Evolutionary conservation across 2,797 vertebrate genomes (phyloP).

Genomic region (Myotis pilosus): DNA sequence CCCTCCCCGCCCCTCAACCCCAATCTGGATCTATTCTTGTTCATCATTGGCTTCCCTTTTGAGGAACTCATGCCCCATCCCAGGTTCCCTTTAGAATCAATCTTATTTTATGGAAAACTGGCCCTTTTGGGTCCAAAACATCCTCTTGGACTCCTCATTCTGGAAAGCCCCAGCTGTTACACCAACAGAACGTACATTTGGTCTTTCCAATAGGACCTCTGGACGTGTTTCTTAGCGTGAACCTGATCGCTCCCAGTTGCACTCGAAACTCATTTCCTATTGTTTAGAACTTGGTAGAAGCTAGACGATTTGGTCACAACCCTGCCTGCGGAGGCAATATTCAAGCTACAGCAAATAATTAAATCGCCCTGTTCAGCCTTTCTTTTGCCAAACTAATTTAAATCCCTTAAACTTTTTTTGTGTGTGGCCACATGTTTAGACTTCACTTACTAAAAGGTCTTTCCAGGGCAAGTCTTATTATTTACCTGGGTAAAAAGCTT

Average conservation of each 20-base stretch:
- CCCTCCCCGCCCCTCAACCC: no score
- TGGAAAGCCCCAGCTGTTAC: not conserved
- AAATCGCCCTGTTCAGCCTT: not conserved
- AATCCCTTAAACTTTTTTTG: constrained; percentile 27
- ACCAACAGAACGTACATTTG: not conserved
- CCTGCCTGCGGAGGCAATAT: not conserved
- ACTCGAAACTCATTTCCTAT: constrained; percentile 42
- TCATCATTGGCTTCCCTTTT: not conserved
- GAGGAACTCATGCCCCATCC: not conserved
- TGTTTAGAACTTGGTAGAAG: constrained; percentile 34
- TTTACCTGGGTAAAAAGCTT: constrained; percentile 58
- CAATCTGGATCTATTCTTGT: no score
- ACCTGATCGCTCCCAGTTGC: not conserved
- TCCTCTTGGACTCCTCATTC: not conserved
- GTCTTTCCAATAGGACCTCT: not conserved
- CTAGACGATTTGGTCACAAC: not conserved
- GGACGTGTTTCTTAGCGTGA: not conserved
- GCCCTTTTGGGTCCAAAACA: not conserved
- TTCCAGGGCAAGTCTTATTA: constrained; percentile 42
- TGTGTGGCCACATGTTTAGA: not conserved
- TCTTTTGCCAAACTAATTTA: constrained; percentile 55
- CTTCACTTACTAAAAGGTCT: constrained; percentile 39
- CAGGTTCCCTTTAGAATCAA: not conserved
- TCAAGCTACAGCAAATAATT: constrained; percentile 51
- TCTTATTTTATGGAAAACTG: not conserved